A percentile compares a stretch with the other conserved stretches of the same genome.
Evolutionary conservation across 1,140 invertebrate genomes (phyloP).

Genomic region (Platorchestia sp.): DNA sequence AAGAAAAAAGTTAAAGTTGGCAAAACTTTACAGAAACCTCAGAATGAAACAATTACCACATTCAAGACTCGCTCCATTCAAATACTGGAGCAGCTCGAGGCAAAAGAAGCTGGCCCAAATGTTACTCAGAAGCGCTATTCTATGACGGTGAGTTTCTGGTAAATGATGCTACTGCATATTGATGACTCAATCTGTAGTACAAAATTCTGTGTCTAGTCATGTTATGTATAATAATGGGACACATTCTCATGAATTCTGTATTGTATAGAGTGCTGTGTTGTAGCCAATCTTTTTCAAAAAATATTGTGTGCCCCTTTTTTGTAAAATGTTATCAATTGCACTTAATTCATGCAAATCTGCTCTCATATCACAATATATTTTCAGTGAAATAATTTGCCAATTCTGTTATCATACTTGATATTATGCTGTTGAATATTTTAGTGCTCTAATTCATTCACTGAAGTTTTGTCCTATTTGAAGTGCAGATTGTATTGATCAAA

Average conservation of each 20-base stretch:
- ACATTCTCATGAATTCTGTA: background rate
- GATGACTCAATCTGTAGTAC: too few relatives aligned
- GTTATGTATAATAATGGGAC: background rate
- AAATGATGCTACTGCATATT: background rate
- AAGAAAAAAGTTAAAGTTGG: conserved; percentile 43
- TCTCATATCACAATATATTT: too few relatives aligned
- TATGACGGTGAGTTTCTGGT: conserved; percentile 17
- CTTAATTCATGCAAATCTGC: too few relatives aligned
- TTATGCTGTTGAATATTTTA: too few relatives aligned
- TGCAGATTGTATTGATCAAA: too few relatives aligned
- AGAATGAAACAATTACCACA: conserved; percentile 39
- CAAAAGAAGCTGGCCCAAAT: conserved; percentile 20
- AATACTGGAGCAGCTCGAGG: conserved; percentile 13
- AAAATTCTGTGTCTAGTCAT: too few relatives aligned
- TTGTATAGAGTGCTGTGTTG: background rate
- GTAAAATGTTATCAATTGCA: too few relatives aligned
- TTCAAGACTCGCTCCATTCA: conserved; percentile 26
- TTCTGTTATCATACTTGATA: too few relatives aligned
- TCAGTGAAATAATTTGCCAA: too few relatives aligned
- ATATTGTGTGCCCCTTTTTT: background rate
- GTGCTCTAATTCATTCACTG: too few relatives aligned
- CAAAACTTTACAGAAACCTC: conserved; percentile 23
- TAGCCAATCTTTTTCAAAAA: background rate
- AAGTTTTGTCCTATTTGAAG: too few relatives aligned
- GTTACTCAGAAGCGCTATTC: conserved; percentile 21